A percentile compares a stretch with the other conserved stretches of the same genome.
Evolutionary conservation across 1,140 invertebrate species (phyloP).

Genomic region (Mactra quadrangularis): DNA sequence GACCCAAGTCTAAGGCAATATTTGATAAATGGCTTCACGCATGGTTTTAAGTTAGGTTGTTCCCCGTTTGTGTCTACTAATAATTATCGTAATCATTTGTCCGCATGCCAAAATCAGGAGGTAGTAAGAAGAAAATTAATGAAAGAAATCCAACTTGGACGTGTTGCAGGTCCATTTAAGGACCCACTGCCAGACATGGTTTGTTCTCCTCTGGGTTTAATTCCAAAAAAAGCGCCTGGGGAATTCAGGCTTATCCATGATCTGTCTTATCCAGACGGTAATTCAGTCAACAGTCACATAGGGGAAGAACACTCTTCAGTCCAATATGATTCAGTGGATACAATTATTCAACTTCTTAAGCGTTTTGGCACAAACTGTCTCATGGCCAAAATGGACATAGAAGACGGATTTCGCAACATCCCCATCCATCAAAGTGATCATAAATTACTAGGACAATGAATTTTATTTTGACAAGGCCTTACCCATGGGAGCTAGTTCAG

Average conservation of each 20-base stretch:
- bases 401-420: background rate
- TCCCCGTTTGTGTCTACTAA: background rate
- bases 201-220: conserved; percentile 8
- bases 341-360: background rate
- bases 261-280: conserved; percentile 2
- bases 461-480: conserved; percentile 50
- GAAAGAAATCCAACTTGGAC: background rate
- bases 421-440: conserved; percentile 29
- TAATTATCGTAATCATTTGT: background rate
- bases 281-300: background rate
- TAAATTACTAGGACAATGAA: conserved; percentile 19
- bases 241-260: conserved; percentile 33
- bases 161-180: conserved; percentile 20
- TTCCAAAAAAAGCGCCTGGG: conserved; percentile 20
- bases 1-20: background rate
- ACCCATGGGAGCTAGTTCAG: conserved; percentile 14
- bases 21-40: background rate
- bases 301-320: background rate
- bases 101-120: background rate
- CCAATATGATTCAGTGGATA: background rate
- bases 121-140: background rate
- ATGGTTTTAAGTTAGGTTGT: conserved; percentile 35
- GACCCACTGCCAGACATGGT: conserved; percentile 13
- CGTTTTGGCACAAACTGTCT: background rate
- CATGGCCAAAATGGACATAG: conserved; percentile 22